Evolutionary conservation across 2,797 vertebrate genomes (phyloP).

Genomic region (Bucorvus abyssinicus): DNA sequence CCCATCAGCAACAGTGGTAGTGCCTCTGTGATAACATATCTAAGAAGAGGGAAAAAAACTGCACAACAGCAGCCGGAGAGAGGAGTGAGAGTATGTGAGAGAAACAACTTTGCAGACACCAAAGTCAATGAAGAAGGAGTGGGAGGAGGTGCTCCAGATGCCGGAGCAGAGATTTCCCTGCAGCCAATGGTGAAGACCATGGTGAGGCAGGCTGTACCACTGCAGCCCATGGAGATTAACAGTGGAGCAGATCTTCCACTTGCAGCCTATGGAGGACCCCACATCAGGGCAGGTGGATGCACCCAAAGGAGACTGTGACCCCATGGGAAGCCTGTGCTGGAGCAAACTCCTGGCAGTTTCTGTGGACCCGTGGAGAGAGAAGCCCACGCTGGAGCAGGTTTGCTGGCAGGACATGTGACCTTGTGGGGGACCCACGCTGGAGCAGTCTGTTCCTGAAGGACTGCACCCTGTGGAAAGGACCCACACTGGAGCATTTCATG

Average conservation of each 20-base stretch:
- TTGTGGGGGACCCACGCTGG: background rate
- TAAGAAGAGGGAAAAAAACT: too few species aligned
- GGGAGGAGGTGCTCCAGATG: background rate
- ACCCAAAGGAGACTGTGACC: background rate
- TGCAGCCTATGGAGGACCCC: background rate
- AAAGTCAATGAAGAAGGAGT: background rate
- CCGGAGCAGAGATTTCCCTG: background rate
- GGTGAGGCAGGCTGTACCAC: background rate
- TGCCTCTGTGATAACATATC: too few species aligned
- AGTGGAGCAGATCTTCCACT: background rate
- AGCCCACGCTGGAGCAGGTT: background rate
- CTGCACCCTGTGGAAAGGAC: background rate
- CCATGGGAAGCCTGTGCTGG: background rate
- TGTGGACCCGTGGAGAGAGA: background rate
- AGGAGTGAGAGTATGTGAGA: too few species aligned
- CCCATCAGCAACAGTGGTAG: too few species aligned
- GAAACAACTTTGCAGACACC: background rate
- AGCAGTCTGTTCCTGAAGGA: background rate
- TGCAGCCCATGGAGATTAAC: background rate
- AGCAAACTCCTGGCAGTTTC: background rate
- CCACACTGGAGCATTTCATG: background rate
- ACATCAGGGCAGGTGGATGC: background rate
- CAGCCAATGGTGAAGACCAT: background rate
- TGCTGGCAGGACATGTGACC: background rate
- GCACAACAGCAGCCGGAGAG: too few species aligned